These are phyloP conservation scores for Pogonomyrmex barbatus DNA, from an alignment of 1,140 invertebrate species.

Conservation along the genomic window DNA sequence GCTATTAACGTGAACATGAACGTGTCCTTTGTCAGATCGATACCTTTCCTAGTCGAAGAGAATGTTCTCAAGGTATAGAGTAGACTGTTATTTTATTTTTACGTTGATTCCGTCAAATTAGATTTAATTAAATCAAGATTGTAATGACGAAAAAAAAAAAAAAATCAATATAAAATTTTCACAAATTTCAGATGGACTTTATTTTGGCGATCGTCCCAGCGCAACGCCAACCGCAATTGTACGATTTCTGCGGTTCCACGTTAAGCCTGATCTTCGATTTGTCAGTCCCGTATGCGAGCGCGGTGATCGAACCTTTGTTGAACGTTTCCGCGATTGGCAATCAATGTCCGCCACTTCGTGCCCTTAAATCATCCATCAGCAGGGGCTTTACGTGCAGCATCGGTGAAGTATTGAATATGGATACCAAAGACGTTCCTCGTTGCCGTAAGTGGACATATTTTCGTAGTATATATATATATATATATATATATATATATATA, in stretches of 20 bases:
- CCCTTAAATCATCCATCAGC: conserved; percentile 93
- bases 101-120: neutral
- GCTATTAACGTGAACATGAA: conserved; percentile 98
- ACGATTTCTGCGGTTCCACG: conserved; percentile 97
- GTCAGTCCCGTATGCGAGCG: conserved; percentile 96
- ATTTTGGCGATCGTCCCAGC: conserved; percentile 95
- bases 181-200: conserved; percentile 90
- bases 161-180: neutral
- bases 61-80: conserved; percentile 90
- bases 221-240: conserved; percentile 94
- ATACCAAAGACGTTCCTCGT: conserved; percentile 95
- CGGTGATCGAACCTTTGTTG: conserved; percentile 95
- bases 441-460: conserved; percentile 90
- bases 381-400: conserved; percentile 97
- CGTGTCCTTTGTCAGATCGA: conserved; percentile 94
- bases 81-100: conserved; percentile 2
- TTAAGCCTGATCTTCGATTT: conserved; percentile 97
- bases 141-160: neutral
- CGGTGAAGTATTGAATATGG: conserved; percentile 97
- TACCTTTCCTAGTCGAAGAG: conserved; percentile 92
- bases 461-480: neutral
- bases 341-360: conserved; percentile 95
- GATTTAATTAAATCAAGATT: neutral
- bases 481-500: neutral
- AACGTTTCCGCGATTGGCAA: conserved; percentile 96